These are phyloP conservation scores for Tethya wilhelma DNA, from an alignment of 37 sponge, comb jelly and placozoan species.

Conservation along the genomic window DNA sequence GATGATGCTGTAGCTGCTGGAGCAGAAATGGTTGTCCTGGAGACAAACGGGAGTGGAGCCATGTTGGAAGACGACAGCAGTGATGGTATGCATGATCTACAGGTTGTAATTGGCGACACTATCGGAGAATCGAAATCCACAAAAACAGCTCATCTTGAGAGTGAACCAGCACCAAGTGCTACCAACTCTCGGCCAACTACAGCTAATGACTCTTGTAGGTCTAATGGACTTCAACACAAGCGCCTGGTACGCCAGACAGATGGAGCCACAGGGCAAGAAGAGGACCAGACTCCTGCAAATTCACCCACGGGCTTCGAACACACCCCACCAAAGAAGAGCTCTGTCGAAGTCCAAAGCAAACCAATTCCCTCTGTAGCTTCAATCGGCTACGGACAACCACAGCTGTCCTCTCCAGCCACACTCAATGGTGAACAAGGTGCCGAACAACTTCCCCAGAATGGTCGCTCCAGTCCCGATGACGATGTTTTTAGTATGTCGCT, in stretches of 20 bases:
- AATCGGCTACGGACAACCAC: no score
- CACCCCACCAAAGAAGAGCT: neutral
- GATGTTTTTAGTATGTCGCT: no score
- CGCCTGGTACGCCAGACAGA: neutral
- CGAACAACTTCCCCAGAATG: no score
- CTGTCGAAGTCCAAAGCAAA: neutral
- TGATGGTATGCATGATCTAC: neutral
- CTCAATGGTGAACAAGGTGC: no score
- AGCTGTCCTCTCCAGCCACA: neutral
- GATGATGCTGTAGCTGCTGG: neutral
- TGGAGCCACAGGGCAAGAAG: slow-evolving; percentile 34
- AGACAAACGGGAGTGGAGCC: neutral
- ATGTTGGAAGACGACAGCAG: neutral
- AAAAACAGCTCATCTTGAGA: no score
- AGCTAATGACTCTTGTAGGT: neutral
- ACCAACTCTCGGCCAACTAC: neutral
- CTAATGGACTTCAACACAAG: neutral
- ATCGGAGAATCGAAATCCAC: no score
- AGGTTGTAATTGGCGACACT: no score
- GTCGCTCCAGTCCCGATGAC: no score
- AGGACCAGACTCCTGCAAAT: slow-evolving; percentile 12
- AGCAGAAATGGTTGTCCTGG: neutral
- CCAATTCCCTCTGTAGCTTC: neutral
- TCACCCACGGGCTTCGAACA: neutral
- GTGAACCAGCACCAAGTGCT: no score